Evolutionary conservation across 1,140 invertebrate species (phyloP).

Genomic region (Drosophila grimshawi): DNA sequence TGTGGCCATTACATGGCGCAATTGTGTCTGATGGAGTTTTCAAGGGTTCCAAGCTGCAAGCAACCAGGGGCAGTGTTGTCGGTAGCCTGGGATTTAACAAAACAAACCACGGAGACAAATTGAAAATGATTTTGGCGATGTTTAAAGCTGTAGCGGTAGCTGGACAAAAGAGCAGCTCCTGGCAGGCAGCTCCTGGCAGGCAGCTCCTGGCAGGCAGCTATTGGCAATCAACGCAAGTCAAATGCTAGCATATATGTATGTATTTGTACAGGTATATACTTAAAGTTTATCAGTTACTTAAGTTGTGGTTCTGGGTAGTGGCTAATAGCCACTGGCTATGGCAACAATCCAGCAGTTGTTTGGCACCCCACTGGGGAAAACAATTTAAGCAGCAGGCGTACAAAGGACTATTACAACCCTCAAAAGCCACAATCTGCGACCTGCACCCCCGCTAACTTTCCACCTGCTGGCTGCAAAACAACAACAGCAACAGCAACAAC

Average conservation of each 20-base stretch:
- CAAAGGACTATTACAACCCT: constrained; percentile 57
- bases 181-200: too few relatives aligned
- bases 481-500: constrained; percentile 42
- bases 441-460: constrained; percentile 40
- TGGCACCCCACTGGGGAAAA: constrained; percentile 43
- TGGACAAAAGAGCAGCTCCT: not conserved
- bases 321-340: constrained; percentile 67
- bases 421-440: not conserved
- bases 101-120: constrained; percentile 2
- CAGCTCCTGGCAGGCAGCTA: not conserved
- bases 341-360: constrained; percentile 23
- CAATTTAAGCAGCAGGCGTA: constrained; percentile 55
- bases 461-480: constrained; percentile 65
- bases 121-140: not conserved
- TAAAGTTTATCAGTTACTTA: constrained; percentile 34
- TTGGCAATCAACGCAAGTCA: not conserved
- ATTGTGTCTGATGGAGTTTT: constrained; percentile 27
- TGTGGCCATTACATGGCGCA: constrained; percentile 43
- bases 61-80: not conserved
- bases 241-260: not conserved
- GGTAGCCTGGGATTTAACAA: not conserved
- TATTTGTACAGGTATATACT: not conserved
- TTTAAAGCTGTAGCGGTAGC: constrained; percentile 9
- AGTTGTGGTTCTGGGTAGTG: constrained; percentile 41
- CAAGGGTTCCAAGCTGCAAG: not conserved